Base-by-base conservation (phyloP, 2,888 invertebrate genomes). In the Aspidiotus destructor region DNA sequence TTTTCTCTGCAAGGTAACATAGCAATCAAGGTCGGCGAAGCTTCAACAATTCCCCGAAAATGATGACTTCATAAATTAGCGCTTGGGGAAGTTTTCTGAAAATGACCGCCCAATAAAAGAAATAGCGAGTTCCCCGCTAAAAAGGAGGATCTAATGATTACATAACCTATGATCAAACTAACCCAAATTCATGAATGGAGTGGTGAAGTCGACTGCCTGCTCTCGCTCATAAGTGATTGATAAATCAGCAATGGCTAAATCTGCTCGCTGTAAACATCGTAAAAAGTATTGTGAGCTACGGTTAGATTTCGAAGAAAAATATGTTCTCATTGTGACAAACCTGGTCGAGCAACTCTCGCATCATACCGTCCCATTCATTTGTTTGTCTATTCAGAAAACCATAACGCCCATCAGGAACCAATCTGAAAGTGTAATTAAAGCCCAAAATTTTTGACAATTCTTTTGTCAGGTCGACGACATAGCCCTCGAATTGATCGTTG, bases 101-200 rank as follows among this genome's bases (percentile, higher is more conserved):
- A n/a, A n/a, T n/a, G n/a, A n/a, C n/a, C n/a, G n/a, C n/a, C n/a
- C n/a, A n/a, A n/a, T n/a, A n/a, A n/a, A n/a, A n/a, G n/a, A n/a
- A n/a, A n/a, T n/a, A n/a, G n/a, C n/a, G n/a, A n/a, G n/a, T n/a
- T n/a, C n/a, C n/a, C n/a, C n/a, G n/a, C n/a, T n/a, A n/a, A n/a
- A n/a, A 28, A 28, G 28, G 28, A 28, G 5, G 28, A 28, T 28
- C 28, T 28, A 5, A 28, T 28, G 5, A 28, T 3, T 28, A 28
- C 28, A 28, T 3, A 5, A 5, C 2, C 2, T 28, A 28, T 28
- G 28, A 28, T 28, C 28, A 48, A 7, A 63, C 74, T 75, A 74
- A 79, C 80, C 93, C 68, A 98, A 82, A 79, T 95, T 96, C 92
- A 99, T 97, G 78, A 98, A 99, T 0, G 99, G 99, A 85, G 96